Conservation (phyloP, 2,888 invertebrate genomes). For the Meiosimyza platycephala region DNA sequence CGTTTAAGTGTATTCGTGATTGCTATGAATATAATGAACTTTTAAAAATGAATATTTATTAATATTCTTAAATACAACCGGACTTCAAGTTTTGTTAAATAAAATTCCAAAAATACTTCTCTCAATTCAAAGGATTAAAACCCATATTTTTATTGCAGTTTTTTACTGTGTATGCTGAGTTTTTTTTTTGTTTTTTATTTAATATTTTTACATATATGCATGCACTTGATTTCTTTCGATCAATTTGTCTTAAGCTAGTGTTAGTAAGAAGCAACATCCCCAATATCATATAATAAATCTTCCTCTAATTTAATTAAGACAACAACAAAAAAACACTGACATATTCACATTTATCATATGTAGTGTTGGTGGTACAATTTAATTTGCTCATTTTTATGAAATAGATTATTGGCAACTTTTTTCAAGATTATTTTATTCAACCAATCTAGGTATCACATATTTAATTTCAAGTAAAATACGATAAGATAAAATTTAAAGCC, state of each 20-base stretch:
- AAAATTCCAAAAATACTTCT: too few relatives aligned
- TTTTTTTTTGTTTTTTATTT: slow-evolving; percentile 26
- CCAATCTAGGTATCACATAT: slow-evolving; percentile 22
- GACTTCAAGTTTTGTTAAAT: too few relatives aligned
- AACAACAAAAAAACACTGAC: slow-evolving; percentile 8
- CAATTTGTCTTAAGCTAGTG: slow-evolving; percentile 11
- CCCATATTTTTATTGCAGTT: slow-evolving; percentile 34
- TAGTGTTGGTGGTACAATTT: too few relatives aligned
- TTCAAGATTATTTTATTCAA: not conserved
- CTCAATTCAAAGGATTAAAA: not conserved
- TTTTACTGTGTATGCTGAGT: slow-evolving; percentile 45
- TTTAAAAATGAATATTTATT: too few relatives aligned
- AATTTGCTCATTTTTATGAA: too few relatives aligned
- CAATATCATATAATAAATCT: slow-evolving; percentile 35
- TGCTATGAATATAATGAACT: too few relatives aligned
- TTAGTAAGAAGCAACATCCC: slow-evolving; percentile 35
- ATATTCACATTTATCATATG: not conserved
- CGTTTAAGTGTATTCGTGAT: too few relatives aligned
- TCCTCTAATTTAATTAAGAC: slow-evolving; percentile 38
- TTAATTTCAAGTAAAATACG: not conserved
- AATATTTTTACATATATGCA: not conserved
- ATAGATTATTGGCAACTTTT: not conserved
- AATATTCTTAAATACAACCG: too few relatives aligned
- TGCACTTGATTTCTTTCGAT: not conserved
- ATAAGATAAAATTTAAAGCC: too few relatives aligned